Conservation (phyloP, 2,797 vertebrate genomes). For the Poeciliopsis paucimaculata region DNA sequence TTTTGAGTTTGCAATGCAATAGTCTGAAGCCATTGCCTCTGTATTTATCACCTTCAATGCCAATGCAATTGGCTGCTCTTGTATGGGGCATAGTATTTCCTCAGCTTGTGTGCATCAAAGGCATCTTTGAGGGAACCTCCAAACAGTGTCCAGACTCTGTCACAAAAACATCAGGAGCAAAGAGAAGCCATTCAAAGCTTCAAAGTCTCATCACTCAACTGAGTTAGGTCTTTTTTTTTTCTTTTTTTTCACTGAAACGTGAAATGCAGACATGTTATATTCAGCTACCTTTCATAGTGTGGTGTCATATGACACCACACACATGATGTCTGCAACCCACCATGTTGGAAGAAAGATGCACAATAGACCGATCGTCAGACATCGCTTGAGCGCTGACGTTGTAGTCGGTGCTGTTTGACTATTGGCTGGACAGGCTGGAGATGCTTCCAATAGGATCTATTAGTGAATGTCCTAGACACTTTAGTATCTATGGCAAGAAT, state of each 20-base stretch:
- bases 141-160: background rate
- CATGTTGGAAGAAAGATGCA: constrained; percentile 2
- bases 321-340: background rate
- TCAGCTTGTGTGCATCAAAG: constrained; percentile 5
- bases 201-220: constrained; percentile 3
- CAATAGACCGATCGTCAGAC: background rate
- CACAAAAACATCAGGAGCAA: constrained; percentile 4
- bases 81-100: background rate
- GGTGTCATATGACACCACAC: constrained; percentile 2
- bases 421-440: background rate
- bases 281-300: background rate
- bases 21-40: background rate
- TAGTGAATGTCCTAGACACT: background rate
- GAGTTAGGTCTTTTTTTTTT: background rate
- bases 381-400: background rate
- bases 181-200: background rate
- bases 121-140: background rate
- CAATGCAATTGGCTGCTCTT: constrained; percentile 2
- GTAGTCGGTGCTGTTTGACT: background rate
- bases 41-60: constrained; percentile 2
- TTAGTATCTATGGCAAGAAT: background rate
- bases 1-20: background rate
- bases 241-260: background rate
- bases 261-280: background rate
- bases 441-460: background rate